These are phyloP conservation scores for Aphaenogaster ashmeadi DNA, from an alignment of 1,140 invertebrate species.

Conservation along the genomic window DNA sequence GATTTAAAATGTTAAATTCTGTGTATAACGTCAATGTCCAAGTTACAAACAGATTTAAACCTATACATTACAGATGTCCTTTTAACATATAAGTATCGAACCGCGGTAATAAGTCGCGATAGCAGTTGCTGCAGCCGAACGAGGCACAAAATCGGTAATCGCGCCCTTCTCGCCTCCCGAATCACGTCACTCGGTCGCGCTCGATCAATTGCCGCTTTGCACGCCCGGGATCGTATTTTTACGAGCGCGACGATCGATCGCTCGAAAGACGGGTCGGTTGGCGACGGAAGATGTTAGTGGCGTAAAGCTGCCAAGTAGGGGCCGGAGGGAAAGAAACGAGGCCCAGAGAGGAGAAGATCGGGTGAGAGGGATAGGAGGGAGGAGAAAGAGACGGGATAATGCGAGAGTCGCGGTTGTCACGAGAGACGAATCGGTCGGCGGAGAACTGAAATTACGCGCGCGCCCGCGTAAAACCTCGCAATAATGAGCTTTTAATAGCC, in stretches of 20 bases:
- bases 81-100: not conserved
- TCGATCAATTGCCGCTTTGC: slow-evolving; percentile 34
- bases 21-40: not conserved
- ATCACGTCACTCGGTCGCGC: slow-evolving; percentile 9
- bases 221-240: slow-evolving; percentile 8
- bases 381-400: not conserved
- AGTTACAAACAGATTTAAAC: not conserved
- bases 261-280: not conserved
- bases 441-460: slow-evolving; percentile 63
- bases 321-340: slow-evolving; percentile 16
- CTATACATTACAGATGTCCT: not conserved
- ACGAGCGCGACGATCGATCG: slow-evolving; percentile 36
- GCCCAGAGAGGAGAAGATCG: not conserved
- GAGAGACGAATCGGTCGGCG: slow-evolving; percentile 40
- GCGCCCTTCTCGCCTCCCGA: not conserved
- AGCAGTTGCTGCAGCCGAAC: not conserved
- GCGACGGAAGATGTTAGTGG: not conserved
- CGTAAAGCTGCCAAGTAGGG: not conserved
- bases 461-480: slow-evolving; percentile 75
- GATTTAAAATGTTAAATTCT: not conserved
- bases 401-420: slow-evolving; percentile 29
- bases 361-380: not conserved
- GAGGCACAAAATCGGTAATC: slow-evolving; percentile 29
- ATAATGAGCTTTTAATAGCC: slow-evolving; percentile 80
- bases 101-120: not conserved